Base-by-base conservation (phyloP, 2,888 invertebrate species). In the Plusia festucae region DNA sequence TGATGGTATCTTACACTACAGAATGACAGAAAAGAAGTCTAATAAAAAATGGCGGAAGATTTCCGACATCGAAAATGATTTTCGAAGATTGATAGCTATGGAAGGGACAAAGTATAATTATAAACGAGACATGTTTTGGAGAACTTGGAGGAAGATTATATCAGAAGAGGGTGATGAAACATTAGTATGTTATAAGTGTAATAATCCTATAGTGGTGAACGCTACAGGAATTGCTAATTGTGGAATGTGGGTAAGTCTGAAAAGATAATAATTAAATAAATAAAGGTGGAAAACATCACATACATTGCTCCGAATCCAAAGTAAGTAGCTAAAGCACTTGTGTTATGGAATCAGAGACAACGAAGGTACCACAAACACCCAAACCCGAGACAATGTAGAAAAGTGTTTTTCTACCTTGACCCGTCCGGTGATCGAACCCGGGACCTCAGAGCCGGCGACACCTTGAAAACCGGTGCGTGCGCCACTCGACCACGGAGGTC, bases 111-210 rank as follows among this genome's bases (percentile, higher is more conserved):
- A 83, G 34, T 91, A 89, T 70, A 78, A 79, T 13, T 92, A 83
- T 51, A 91, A 89, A 79, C 86, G 93, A 57, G 90, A 86, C 64
- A 68, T 79, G 0, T 76, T 80, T 63, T 93, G 93, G 93, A 72
- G 93, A 2, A 92, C 93, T 0, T 93, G 91, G 92, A 73, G 92
- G 18, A 78, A 82, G 65, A 81, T 91, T 0, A 60, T 67, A 15
- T 73, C 77, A 0, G 15, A 40, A 32, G 70, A 78, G 9, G 83
- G 74, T 32, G 76, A 64, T 1, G 66, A 74, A 11, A 79, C 74
- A 9, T 66, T 89, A 0, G 65, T 91, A 53, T 84, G 78, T 63
- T 93, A 92, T 61, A 88, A 76, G 73, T 91, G 89, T 56, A 82
- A 88, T 59, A 85, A 84, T 74, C 66, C 76, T 24, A 34, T 83